Base-by-base conservation (phyloP, 2,797 vertebrate genomes). In the Pangasius larnaudii region DNA sequence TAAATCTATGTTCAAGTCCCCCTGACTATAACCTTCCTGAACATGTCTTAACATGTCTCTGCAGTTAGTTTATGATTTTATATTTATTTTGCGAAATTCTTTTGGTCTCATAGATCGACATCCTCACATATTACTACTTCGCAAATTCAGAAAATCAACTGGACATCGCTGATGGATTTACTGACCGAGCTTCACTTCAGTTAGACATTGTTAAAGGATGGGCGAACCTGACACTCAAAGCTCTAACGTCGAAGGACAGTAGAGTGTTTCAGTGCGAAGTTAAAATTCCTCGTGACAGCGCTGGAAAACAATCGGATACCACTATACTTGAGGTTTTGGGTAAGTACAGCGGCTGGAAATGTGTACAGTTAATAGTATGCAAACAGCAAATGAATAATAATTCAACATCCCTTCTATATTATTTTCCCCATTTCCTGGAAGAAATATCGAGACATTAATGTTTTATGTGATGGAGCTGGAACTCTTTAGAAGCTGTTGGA, bases 321-420 rank as follows among this genome's bases (percentile, higher is more conserved):
- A 0, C 91, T 4, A 56, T 0, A 0, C 61, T 97, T 84, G 56
- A 95, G 58, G 96, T 97, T 59, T 90, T 96, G 61, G 96, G 96
- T 96, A 94, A 92, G 91, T 82, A 56, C 22, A 19, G 0, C 7
- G 11, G 9, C 56, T 13, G 24, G 58, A 4, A 42, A 46, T 79
- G 27, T 27, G 9, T 33, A 51, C 18, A 19, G n/a, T 79, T 22
- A 22, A 33, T 56, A 56, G 53, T 14, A 51, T 77, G 6, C 2
- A 5, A 46, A 46, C 42, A 46, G 42, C 7, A 46, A 18, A 30
- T 30, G 8, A 24, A 61, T 61, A 9, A 30, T 67, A 3, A 63
- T 63, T 6, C 8, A 4, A 71, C 22, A 42, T 72, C 42, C 42
- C n/a, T 42, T 74, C n/a, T 36, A 36, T 33, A 42, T 72, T 11